Conservation (phyloP, 64 coral and sea anemone species). For the Exaiptasia diaphana region DNA sequence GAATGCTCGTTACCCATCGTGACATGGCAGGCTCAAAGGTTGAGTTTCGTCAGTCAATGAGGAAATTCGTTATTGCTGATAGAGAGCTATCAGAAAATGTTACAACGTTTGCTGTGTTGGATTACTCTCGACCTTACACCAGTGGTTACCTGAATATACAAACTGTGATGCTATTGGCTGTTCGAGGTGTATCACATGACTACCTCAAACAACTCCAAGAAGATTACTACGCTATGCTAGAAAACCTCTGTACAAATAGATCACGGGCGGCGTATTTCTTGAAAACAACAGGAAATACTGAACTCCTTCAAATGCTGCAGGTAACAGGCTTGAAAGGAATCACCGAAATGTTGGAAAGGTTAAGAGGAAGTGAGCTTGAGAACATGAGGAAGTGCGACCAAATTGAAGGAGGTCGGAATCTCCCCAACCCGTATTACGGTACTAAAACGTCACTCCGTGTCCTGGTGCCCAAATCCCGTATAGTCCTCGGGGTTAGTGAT, state of each 20-base stretch:
- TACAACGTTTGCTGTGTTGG: slow-evolving; percentile 42
- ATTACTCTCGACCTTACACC: slow-evolving; percentile 66
- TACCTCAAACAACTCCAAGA: slow-evolving; percentile 64
- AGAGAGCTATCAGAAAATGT: slow-evolving; percentile 2
- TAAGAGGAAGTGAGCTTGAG: not conserved
- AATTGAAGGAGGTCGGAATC: not conserved
- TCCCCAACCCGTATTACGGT: not conserved
- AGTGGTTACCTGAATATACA: slow-evolving; percentile 63
- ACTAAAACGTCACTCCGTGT: slow-evolving; percentile 38
- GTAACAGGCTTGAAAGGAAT: not conserved
- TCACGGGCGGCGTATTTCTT: slow-evolving; percentile 33
- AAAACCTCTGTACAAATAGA: slow-evolving; percentile 13
- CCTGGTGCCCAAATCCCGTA: slow-evolving; percentile 66
- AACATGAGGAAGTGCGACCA: slow-evolving; percentile 8
- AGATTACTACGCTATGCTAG: slow-evolving; percentile 50
- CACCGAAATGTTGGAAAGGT: not conserved
- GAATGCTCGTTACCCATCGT: slow-evolving; percentile 9
- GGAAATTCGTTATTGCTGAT: slow-evolving; percentile 60
- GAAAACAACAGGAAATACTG: slow-evolving; percentile 3
- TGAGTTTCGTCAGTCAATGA: slow-evolving; percentile 65
- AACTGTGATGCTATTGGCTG: slow-evolving; percentile 64
- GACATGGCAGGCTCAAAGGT: slow-evolving; percentile 17
- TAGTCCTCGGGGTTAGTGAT: slow-evolving; percentile 78
- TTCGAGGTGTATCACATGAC: slow-evolving; percentile 55
- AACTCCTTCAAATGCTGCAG: not conserved